Evolutionary conservation across 2,113 vertebrate genomes (phyloP), one percentile per base, ranked within the genome.

Genomic region (Esox niger): DNA sequence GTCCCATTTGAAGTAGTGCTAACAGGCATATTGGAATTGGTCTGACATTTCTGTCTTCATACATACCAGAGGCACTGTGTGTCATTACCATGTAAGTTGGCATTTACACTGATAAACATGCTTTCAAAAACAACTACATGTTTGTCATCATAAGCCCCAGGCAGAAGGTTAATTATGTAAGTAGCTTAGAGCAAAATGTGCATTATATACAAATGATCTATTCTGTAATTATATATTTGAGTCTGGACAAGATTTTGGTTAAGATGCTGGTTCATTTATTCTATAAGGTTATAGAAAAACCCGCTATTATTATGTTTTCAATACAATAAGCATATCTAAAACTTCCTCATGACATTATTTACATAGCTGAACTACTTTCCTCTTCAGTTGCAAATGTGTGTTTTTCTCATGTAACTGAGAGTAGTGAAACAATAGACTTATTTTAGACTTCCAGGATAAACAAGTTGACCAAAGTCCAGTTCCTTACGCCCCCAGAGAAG

Each of bases 391-490:
- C 17, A 61, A 67, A 1, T 9, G 29, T 33, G 11, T 70, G 38
- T 66, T 49, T 21, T 13, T 67, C 55, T 10, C 47, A 43, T 54
- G 20, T 68, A 49, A 64, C 9, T 46, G 54, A 56, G 35, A n/a
- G 21, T 25, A 27, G 3, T 66, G 52, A 80, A 84, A 87, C 84
- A 86, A 85, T 76, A 38, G 55, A 66, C 47, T 49, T 75, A 75
- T 86, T 85, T 68, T 52, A 52, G 79, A 54, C 62, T 73, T 68
- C 70, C 70, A 0, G 11, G 68, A 29, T 55, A 49, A 82, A 64
- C 55, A 25, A 69, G 64, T 9, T 4, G 77, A 73, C 23, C 73
- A 85, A 88, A 87, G 83, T 86, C 76, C 79, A 83, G 60, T 47
- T 29, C 3, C 26, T 31, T 52, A 43, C 8, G 63, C 55, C 57